Base-by-base conservation (phyloP, 2,797 vertebrate genomes). In the Eospalax fontanierii region DNA sequence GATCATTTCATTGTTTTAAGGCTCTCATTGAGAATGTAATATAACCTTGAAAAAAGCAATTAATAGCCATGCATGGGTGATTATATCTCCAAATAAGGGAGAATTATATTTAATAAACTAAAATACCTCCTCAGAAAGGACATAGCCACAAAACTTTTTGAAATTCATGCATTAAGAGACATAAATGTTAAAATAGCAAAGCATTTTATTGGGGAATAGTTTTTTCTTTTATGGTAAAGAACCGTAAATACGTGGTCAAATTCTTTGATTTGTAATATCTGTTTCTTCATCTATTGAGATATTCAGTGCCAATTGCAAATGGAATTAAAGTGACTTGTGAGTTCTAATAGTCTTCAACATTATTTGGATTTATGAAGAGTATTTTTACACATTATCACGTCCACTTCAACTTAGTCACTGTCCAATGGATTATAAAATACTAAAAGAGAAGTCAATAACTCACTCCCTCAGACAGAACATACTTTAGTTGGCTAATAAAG, bases 401-500 rank as follows among this genome's bases (percentile, higher is more conserved):
- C 94, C 76, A 81, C 33, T 66, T n/a, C 8, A 54, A 70, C 2
- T 93, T 12, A 50, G 54, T 74, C 28, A 63, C 2, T 63, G 4
- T 24, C 38, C 38, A 35, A 21, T 95, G 73, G 14, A 43, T 82
- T 90, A 90, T 87, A 87, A 87, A 30, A 35, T 57, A 84, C 24
- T 84, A 78, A 78, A 85, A 78, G 28, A 68, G 15, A 88, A 71
- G 9, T 68, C 15, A 59, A 2, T 82, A 57, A 57, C 0, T 91
- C 11, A 38, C 18, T 94, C 28, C 38, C n/a, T 66, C 30, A 92
- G 33, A 87, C 3, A 54, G 26, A 14, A 43, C 0, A 30, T 0
- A n/a, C n/a, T n/a, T n/a, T n/a, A n/a, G 7, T 18, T 61, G 66
- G 1, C 33, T 38, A 61, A 35, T 4, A 15, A 90, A 38, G 22